Percentiles rank a stretch among this genome's conserved stretches.
phyloP scores from a whole-genome alignment of 2,797 vertebrate species.

The Podarcis lilfordi region DNA sequence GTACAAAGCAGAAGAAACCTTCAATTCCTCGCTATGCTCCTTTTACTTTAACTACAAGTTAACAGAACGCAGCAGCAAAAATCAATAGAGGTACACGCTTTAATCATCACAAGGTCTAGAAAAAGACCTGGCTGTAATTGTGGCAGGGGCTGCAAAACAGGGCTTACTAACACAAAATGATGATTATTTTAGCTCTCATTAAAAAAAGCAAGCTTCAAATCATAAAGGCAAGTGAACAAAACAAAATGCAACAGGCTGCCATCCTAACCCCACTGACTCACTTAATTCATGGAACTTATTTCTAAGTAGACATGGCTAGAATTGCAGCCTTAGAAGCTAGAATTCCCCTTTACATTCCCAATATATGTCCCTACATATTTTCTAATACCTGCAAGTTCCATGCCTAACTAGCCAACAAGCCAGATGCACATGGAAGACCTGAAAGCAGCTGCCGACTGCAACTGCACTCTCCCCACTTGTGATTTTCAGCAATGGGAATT shows the following conservation, averaged over 20 bases:
- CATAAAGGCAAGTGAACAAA: neutral
- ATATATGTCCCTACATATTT: neutral
- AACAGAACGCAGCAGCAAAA: slow-evolving; percentile 6
- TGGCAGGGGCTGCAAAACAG: neutral
- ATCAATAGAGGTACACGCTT: neutral
- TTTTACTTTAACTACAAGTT: neutral
- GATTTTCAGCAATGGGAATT: too few relatives aligned
- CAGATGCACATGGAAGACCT: too few relatives aligned
- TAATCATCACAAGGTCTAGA: neutral
- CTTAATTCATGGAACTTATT: too few relatives aligned
- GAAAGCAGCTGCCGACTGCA: too few relatives aligned
- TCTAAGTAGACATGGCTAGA: too few relatives aligned
- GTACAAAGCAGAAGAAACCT: neutral
- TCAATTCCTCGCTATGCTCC: neutral
- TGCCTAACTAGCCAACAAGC: neutral
- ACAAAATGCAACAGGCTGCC: neutral
- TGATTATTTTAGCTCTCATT: neutral
- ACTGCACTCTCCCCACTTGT: too few relatives aligned
- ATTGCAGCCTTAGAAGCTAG: too few relatives aligned
- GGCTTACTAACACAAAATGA: neutral
- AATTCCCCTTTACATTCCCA: neutral
- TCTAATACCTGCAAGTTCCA: neutral
- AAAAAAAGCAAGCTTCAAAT: neutral
- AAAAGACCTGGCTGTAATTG: neutral
- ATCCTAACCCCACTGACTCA: neutral